Conservation (phyloP, 2,888 invertebrate species). For the Eupithecia centaureata region DNA sequence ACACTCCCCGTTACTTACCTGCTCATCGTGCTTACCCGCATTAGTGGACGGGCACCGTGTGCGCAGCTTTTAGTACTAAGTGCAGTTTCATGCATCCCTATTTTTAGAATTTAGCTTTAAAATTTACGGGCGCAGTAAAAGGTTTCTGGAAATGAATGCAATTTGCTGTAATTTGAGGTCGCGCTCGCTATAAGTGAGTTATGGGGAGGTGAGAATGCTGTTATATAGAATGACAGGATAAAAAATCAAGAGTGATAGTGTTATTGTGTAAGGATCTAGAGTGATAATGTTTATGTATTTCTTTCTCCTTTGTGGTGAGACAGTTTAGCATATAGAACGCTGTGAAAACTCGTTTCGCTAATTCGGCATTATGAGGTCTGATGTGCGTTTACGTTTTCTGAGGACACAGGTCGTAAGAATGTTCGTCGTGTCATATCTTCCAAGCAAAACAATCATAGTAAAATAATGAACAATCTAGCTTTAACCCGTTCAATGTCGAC, state of each 20-base stretch:
- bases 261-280: too few species aligned
- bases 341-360: too few species aligned
- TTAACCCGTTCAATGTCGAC: background rate
- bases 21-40: background rate
- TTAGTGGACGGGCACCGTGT: slow-evolving; percentile 5
- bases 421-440: too few species aligned
- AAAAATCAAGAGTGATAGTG: background rate
- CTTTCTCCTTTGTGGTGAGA: too few species aligned
- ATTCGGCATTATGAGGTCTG: too few species aligned
- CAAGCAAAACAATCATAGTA: too few species aligned
- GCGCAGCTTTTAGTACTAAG: slow-evolving; percentile 25
- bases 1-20: slow-evolving; percentile 4
- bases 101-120: slow-evolving; percentile 17
- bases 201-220: background rate
- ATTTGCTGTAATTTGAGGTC: slow-evolving; percentile 15
- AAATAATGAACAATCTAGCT: background rate
- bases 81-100: slow-evolving; percentile 33
- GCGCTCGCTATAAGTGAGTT: background rate
- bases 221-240: background rate
- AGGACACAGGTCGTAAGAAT: too few species aligned
- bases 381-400: too few species aligned
- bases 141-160: slow-evolving; percentile 16
- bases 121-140: slow-evolving; percentile 20
- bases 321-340: too few species aligned
- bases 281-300: too few species aligned